Evolutionary conservation across 2,113 vertebrate genomes (phyloP).

Genomic region (Mormyrus lacerda): DNA sequence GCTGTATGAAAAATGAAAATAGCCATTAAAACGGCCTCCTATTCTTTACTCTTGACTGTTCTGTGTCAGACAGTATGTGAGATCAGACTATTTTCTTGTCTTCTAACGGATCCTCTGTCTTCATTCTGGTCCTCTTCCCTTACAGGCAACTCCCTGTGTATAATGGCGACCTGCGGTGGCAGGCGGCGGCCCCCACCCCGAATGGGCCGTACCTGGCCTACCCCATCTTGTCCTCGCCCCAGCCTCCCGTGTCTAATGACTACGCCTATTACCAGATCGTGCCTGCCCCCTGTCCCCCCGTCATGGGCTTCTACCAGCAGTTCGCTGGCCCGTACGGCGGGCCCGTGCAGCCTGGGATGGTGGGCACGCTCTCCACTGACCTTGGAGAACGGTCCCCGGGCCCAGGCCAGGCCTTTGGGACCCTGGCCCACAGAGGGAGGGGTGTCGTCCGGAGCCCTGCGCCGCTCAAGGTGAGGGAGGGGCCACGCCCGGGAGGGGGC

Average conservation of each 20-base stretch:
- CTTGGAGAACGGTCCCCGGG: slow-evolving; percentile 71
- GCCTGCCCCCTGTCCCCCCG: slow-evolving; percentile 85
- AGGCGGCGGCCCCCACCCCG: slow-evolving; percentile 78
- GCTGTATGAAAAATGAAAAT: neutral
- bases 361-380: slow-evolving; percentile 71
- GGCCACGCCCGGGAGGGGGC: neutral
- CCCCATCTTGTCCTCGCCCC: slow-evolving; percentile 82
- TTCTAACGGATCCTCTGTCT: neutral
- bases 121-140: slow-evolving; percentile 26
- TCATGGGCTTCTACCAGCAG: slow-evolving; percentile 97
- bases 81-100: neutral
- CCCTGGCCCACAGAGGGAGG: slow-evolving; percentile 71
- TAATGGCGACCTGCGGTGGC: slow-evolving; percentile 89
- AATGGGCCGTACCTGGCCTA: slow-evolving; percentile 88
- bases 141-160: slow-evolving; percentile 86
- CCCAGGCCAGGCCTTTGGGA: slow-evolving; percentile 64
- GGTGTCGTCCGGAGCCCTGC: slow-evolving; percentile 64
- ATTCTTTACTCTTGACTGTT: neutral
- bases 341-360: slow-evolving; percentile 73
- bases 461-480: slow-evolving; percentile 71
- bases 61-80: neutral
- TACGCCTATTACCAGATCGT: slow-evolving; percentile 94
- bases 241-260: slow-evolving; percentile 85
- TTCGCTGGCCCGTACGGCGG: slow-evolving; percentile 75
- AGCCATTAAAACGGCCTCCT: neutral